Evolutionary conservation across 2,113 vertebrate genomes (phyloP).

Genomic region (Chiloscyllium plagiosum): DNA sequence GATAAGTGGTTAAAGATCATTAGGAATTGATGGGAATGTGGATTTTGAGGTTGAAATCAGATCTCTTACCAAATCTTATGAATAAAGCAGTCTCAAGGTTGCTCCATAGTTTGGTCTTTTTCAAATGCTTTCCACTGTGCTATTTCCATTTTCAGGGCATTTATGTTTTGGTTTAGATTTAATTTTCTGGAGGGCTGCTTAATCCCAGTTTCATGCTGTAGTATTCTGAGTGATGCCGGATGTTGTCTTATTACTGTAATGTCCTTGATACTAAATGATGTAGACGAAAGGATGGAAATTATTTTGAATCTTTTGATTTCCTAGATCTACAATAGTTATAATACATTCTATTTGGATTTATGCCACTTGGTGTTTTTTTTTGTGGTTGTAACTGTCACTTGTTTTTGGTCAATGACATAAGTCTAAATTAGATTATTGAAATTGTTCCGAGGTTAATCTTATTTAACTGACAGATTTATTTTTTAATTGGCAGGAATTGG

Average conservation of each 20-base stretch:
- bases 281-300: background rate
- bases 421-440: background rate
- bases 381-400: background rate
- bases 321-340: background rate
- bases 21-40: too few relatives aligned
- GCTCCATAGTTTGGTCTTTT: too few relatives aligned
- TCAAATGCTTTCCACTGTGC: background rate
- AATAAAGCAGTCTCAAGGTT: too few relatives aligned
- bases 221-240: background rate
- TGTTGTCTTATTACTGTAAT: background rate
- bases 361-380: background rate
- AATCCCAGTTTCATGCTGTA: background rate
- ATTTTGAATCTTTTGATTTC: slow-evolving; percentile 7
- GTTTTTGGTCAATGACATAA: background rate
- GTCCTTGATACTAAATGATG: background rate
- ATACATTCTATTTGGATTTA: background rate
- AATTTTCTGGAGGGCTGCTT: background rate
- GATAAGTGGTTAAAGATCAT: too few relatives aligned
- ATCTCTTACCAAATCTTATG: too few relatives aligned
- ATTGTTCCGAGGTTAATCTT: slow-evolving; percentile 26
- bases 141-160: background rate
- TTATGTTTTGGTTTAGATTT: background rate
- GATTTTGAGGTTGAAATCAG: too few relatives aligned
- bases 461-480: slow-evolving; percentile 22
- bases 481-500: slow-evolving; percentile 73